Percentiles rank a stretch among this genome's conserved stretches.
Evolutionary conservation across 2,888 invertebrate species (phyloP).

Genomic region (Philonicus albiceps): DNA sequence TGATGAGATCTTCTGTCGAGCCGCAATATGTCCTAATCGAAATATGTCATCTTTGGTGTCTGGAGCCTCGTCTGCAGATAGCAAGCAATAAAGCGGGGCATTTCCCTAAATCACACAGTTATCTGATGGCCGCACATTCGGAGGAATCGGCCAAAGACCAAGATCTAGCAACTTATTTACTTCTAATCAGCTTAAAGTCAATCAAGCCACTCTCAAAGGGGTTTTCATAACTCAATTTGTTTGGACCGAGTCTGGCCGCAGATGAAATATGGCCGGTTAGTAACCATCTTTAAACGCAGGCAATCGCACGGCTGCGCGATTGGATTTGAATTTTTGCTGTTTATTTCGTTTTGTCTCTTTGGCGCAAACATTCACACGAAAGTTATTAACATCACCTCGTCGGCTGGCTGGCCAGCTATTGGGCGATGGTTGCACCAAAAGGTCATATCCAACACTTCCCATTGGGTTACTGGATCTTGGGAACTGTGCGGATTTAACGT

Average conservation of each 20-base stretch:
- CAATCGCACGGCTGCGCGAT: background rate
- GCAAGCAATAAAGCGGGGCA: constrained; percentile 10
- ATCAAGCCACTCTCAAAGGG: constrained; percentile 42
- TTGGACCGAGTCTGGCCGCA: background rate
- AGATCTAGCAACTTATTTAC: constrained; percentile 42
- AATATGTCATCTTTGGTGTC: constrained; percentile 28
- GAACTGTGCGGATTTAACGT: background rate
- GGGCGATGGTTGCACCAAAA: background rate
- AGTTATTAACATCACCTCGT: background rate
- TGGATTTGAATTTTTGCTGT: background rate
- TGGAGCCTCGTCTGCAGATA: background rate
- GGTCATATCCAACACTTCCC: background rate
- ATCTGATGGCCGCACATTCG: constrained; percentile 17
- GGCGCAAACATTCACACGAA: background rate
- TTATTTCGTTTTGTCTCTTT: background rate
- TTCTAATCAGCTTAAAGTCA: constrained; percentile 46
- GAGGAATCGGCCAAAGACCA: background rate
- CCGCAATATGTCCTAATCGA: constrained; percentile 13
- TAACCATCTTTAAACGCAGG: background rate
- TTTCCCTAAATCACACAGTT: constrained; percentile 26
- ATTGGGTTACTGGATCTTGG: constrained; percentile 11
- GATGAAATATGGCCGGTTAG: constrained; percentile 21
- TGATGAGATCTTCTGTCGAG: background rate
- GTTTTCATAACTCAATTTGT: constrained; percentile 38
- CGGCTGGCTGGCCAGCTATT: background rate